A percentile compares a stretch with the other conserved stretches of the same genome.
Conservation (phyloP, 2,113 vertebrate species). For the Zingel zingel region DNA sequence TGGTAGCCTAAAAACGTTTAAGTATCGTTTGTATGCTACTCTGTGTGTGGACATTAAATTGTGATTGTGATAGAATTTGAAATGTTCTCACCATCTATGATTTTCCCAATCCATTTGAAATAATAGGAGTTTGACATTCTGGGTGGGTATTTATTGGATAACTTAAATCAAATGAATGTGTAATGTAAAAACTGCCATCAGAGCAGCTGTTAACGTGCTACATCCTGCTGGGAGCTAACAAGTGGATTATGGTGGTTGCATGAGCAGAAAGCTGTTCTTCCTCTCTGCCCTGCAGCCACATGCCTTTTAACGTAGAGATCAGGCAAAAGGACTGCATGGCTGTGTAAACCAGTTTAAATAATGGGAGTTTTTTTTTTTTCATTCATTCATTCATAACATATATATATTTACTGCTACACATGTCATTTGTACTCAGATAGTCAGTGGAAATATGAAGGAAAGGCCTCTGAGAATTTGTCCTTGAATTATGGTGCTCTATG, state of each 20-base stretch:
- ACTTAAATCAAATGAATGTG: not conserved
- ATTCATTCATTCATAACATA: too few species aligned
- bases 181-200: not conserved
- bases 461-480: constrained; percentile 15
- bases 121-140: not conserved
- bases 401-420: not conserved
- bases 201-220: constrained; percentile 22
- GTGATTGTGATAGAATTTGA: not conserved
- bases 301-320: constrained; percentile 15
- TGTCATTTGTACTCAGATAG: not conserved
- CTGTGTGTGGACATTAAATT: not conserved
- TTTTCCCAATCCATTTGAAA: not conserved
- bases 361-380: too few species aligned
- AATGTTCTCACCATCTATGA: not conserved
- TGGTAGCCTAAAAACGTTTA: not conserved
- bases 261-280: constrained; percentile 18
- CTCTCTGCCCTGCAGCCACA: constrained; percentile 5
- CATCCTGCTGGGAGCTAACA: constrained; percentile 15
- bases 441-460: not conserved
- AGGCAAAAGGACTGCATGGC: not conserved
- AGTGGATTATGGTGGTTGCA: constrained; percentile 25
- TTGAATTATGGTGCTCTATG: constrained; percentile 20
- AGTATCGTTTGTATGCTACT: not conserved
- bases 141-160: not conserved
- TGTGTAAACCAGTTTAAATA: too few species aligned